Conservation (phyloP, 2,113 vertebrate genomes). For the Pterocles gutturalis region DNA sequence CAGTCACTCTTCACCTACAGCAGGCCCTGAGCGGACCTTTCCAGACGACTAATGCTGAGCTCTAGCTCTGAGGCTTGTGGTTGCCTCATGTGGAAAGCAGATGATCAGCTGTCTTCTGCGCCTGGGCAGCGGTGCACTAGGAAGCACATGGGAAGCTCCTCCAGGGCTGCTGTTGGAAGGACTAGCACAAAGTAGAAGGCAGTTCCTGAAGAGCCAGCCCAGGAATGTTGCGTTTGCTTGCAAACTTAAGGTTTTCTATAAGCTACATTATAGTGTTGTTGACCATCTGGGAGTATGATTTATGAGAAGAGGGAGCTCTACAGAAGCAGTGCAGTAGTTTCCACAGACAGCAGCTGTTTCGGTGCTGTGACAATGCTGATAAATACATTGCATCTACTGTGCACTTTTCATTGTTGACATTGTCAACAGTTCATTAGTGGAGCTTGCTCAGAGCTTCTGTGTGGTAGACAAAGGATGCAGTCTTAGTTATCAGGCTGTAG, state of each 20-base stretch:
- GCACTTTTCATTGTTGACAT: slow-evolving; percentile 52
- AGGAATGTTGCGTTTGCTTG: not conserved
- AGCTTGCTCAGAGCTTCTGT: slow-evolving; percentile 49
- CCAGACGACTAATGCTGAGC: not conserved
- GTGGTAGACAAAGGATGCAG: not conserved
- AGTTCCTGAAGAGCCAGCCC: not conserved
- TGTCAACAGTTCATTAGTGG: slow-evolving; percentile 71
- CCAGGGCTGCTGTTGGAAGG: not conserved
- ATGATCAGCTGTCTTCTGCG: not conserved
- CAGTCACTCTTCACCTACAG: not conserved
- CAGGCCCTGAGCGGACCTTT: not conserved
- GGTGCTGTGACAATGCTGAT: slow-evolving; percentile 29
- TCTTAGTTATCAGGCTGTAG: not conserved
- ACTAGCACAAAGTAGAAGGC: not conserved
- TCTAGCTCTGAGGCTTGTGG: not conserved
- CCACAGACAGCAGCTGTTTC: slow-evolving; percentile 60
- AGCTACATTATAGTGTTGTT: not conserved
- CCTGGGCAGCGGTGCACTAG: not conserved
- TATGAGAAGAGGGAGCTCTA: not conserved
- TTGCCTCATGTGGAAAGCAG: not conserved
- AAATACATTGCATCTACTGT: slow-evolving; percentile 65
- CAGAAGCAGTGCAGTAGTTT: not conserved
- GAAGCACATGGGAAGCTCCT: not conserved
- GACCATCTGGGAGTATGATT: slow-evolving; percentile 36
- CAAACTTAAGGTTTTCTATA: not conserved